These are phyloP conservation scores for Drosophila sordidula DNA, from an alignment of 2,888 invertebrate genomes.

Conservation along the genomic window DNA sequence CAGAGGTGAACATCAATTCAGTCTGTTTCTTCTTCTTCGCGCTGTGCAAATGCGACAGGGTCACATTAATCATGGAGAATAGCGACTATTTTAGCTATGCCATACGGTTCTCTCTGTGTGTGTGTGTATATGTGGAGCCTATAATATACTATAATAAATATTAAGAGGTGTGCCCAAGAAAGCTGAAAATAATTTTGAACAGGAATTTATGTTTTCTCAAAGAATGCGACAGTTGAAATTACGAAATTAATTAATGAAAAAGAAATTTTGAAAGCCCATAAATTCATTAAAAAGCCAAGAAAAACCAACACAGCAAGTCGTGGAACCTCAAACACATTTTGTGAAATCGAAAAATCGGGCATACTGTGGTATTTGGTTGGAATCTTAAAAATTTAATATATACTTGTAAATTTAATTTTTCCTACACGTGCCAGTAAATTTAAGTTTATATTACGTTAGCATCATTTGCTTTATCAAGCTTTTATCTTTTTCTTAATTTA, in stretches of 20 bases:
- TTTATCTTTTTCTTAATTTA: no score
- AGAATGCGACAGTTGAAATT: slow-evolving; percentile 8
- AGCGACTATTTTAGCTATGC: not conserved
- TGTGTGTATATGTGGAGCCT: not conserved
- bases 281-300: not conserved
- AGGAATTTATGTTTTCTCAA: slow-evolving; percentile 7
- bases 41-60: slow-evolving; percentile 45
- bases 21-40: not conserved
- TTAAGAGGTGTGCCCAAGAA: not conserved
- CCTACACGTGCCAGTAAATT: not conserved
- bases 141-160: slow-evolving; percentile 6
- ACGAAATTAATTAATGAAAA: slow-evolving; percentile 3
- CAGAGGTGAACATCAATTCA: slow-evolving; percentile 33
- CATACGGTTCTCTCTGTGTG: not conserved
- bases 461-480: no score
- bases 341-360: not conserved
- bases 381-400: not conserved
- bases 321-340: not conserved
- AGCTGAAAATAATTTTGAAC: not conserved
- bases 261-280: not conserved
- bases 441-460: no score
- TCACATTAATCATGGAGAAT: slow-evolving; percentile 42
- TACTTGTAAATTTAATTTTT: not conserved
- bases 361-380: not conserved
- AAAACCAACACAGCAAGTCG: no score